A percentile compares a stretch with the other conserved stretches of the same genome.
phyloP scores from a whole-genome alignment of 2,888 invertebrate species.

The Eurytoma californica region DNA sequence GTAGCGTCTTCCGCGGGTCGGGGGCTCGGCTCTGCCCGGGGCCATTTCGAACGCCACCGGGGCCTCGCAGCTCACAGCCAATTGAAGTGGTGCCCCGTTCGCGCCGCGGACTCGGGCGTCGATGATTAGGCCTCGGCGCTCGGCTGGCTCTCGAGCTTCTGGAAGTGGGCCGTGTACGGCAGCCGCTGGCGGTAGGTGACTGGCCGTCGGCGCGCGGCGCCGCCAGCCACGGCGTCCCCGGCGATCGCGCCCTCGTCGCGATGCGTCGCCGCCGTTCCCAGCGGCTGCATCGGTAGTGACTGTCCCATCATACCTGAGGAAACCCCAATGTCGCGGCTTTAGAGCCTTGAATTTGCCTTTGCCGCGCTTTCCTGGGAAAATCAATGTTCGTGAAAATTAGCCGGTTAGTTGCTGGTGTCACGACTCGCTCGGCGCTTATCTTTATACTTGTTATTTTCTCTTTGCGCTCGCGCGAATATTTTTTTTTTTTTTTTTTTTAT shows the following conservation, averaged over 20 bases:
- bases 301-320: conserved; percentile 72
- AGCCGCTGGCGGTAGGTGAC: conserved; percentile 41
- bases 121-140: neutral
- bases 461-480: too few relatives aligned
- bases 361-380: too few relatives aligned
- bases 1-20: too few relatives aligned
- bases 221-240: conserved; percentile 59
- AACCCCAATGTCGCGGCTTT: neutral
- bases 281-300: conserved; percentile 71
- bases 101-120: neutral
- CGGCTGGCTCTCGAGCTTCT: conserved; percentile 48
- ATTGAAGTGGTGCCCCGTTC: conserved; percentile 38
- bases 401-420: too few relatives aligned
- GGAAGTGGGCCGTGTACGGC: conserved; percentile 49
- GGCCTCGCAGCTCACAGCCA: conserved; percentile 42
- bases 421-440: too few relatives aligned
- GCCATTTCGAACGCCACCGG: too few relatives aligned
- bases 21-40: too few relatives aligned
- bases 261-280: conserved; percentile 60
- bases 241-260: conserved; percentile 47
- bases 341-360: neutral
- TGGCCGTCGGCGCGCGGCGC: conserved; percentile 4
- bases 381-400: too few relatives aligned
- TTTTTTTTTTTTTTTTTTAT: too few relatives aligned
- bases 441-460: too few relatives aligned